Evolutionary conservation across 1,140 invertebrate species (phyloP), one percentile per base, ranked within the genome.

Genomic region (Zaprionus capensis): DNA sequence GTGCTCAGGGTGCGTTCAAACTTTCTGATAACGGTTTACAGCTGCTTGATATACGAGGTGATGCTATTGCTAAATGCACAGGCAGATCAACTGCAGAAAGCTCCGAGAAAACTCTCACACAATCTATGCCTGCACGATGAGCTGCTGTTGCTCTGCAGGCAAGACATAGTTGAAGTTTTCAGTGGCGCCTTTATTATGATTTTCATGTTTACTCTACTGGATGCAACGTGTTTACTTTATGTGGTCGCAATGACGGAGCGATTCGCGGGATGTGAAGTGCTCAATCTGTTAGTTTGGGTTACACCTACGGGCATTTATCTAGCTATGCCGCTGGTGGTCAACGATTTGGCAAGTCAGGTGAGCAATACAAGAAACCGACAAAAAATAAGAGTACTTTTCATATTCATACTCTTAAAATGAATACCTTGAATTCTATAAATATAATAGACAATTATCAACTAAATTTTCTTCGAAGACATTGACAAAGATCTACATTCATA

Each of bases 331-430:
- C 20, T 76, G 26, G 11, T 34, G 15, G 9, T 44, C 36, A 76
- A 76, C 15, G 59, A 46, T 17, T 31, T 76, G 15, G 2, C 17
- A 6, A 51, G 20, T n/a, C 51, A 64, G 73, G 73, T 71, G 58
- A 71, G 68, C 62, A 9, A 17, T 17, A 49, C 5, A 4, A 22
- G 9, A 49, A 41, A 15, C 22, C 22, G 1, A 26, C 26, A 5
- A 26, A 6, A 5, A 26, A 31, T 1, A 31, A 26, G 22, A 24
- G 22, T 24, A 24, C 3, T 2, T 24, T 24, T 24, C 3, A 24
- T 24, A 4, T 24, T 24, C 22, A 24, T 24, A 24, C 22, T 24
- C 22, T 24, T 24, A 24, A 24, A 24, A 24, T 24, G 2, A 24
- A 24, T 24, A 24, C 3, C 22, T 24, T 24, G 22, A 24, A 3